Base-by-base conservation (phyloP, 2,113 vertebrate species). In the Urocynchramus pylzowi region DNA sequence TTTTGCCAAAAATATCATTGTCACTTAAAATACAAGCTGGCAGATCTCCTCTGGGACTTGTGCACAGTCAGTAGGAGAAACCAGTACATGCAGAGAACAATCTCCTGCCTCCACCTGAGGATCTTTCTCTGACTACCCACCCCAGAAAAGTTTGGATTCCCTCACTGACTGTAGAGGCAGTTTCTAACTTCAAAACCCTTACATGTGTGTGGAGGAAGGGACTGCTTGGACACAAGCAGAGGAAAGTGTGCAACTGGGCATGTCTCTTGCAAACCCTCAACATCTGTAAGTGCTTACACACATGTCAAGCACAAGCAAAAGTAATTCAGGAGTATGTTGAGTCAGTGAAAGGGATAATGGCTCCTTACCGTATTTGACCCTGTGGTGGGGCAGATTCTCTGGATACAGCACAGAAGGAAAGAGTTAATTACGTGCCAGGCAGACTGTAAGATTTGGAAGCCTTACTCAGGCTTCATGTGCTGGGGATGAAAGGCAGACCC, bases 361-460 rank as follows among this genome's bases (percentile, higher is more conserved):
- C 69, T 95, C 56, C 73, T 94, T 87, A 71, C 77, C 3, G 1
- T 92, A 70, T 90, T 75, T 92, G 85, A 93, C 90, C 90, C 64
- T 65, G 44, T 75, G 60, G 50, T 92, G 89, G 56, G 76, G 80
- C 80, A 93, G 78, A 92, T 84, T 89, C 52, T 90, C 93, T 87
- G 95, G 91, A 93, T 86, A 68, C 6, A 93, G 79, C 68, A 71
- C 89, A 97, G 83, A 89, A 95, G 67, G 88, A 94, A 92, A 21
- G 80, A 95, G 95, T 93, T 95, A 88, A 96, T 96, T 97, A 95
- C 15, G 35, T 96, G 88, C 86, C 88, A 77, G 64, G 86, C 59
- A 88, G 79, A 84, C 52, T 89, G 2, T 42, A 53, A 74, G 77
- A 54, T 60, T 74, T 86, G 83, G 76, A 92, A 95, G 71, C 68